phyloP scores from a whole-genome alignment of 2,113 vertebrate species.

The Agelaius phoeniceus region DNA sequence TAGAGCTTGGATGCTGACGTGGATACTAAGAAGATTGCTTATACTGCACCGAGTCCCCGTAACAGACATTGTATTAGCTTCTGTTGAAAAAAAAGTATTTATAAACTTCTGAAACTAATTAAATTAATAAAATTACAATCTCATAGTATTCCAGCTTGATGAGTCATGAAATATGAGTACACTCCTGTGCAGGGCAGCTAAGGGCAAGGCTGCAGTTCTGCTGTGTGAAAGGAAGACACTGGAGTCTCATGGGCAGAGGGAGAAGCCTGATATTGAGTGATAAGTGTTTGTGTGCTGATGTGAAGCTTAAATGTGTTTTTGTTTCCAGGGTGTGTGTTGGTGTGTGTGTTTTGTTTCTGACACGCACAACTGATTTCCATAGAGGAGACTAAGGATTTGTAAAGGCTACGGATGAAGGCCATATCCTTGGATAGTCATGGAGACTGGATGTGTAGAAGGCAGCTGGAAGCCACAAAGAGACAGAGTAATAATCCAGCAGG shows the following conservation, averaged over 20 bases:
- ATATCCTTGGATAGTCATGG: neutral
- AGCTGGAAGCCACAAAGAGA: neutral
- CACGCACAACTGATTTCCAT: neutral
- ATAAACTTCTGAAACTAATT: neutral
- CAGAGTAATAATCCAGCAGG: neutral
- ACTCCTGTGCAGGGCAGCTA: neutral
- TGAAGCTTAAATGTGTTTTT: neutral
- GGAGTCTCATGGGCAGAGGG: neutral
- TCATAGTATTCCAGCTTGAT: neutral
- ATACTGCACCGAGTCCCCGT: neutral
- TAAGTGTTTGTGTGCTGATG: neutral
- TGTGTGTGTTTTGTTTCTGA: neutral
- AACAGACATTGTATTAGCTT: neutral
- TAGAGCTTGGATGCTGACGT: neutral
- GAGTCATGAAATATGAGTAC: neutral
- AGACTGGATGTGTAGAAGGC: neutral
- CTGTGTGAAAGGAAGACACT: neutral
- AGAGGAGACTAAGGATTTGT: neutral
- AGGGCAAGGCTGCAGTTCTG: neutral
- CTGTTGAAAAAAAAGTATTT: neutral
- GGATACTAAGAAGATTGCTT: neutral
- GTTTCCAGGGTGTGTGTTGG: fast-evolving
- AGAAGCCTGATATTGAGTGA: neutral
- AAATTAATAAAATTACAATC: neutral
- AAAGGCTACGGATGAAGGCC: neutral